These are phyloP conservation scores for Tachina lurida DNA, from an alignment of 2,888 invertebrate genomes.

Conservation along the genomic window DNA sequence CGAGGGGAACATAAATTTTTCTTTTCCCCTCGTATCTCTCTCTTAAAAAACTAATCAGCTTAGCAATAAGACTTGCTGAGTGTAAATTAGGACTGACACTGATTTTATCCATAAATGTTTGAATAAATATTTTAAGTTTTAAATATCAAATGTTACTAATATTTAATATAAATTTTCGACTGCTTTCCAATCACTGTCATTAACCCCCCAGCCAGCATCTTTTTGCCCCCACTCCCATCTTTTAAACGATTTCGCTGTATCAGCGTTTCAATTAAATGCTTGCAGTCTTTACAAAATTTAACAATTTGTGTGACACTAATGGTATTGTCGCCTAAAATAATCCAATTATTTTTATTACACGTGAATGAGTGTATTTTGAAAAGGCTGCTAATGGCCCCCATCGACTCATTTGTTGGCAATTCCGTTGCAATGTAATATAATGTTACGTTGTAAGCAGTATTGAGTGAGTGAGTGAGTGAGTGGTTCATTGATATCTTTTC, in stretches of 20 bases:
- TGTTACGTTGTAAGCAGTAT: background rate
- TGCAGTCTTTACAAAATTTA: slow-evolving; percentile 29
- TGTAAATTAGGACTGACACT: too few relatives aligned
- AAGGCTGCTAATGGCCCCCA: slow-evolving; percentile 9
- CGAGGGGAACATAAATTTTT: too few relatives aligned
- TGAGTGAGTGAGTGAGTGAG: background rate
- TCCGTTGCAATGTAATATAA: slow-evolving; percentile 27
- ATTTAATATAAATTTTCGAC: background rate
- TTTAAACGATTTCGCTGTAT: background rate
- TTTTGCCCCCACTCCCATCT: background rate
- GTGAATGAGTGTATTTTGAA: background rate
- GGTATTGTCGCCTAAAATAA: slow-evolving; percentile 31
- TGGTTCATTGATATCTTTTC: slow-evolving; percentile 42
- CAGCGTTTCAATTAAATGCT: slow-evolving; percentile 26
- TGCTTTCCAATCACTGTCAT: background rate
- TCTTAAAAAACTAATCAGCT: too few relatives aligned
- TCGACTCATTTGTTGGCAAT: slow-evolving; percentile 32
- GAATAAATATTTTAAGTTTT: background rate
- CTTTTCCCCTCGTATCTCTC: too few relatives aligned
- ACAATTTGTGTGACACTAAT: slow-evolving; percentile 45
- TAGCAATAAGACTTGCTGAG: too few relatives aligned
- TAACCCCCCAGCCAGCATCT: background rate
- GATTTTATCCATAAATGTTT: too few relatives aligned
- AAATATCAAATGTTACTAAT: background rate
- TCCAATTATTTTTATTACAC: slow-evolving; percentile 41